Evolutionary conservation across 2,797 vertebrate species (phyloP).

Genomic region (Myiotriccus ornatus): DNA sequence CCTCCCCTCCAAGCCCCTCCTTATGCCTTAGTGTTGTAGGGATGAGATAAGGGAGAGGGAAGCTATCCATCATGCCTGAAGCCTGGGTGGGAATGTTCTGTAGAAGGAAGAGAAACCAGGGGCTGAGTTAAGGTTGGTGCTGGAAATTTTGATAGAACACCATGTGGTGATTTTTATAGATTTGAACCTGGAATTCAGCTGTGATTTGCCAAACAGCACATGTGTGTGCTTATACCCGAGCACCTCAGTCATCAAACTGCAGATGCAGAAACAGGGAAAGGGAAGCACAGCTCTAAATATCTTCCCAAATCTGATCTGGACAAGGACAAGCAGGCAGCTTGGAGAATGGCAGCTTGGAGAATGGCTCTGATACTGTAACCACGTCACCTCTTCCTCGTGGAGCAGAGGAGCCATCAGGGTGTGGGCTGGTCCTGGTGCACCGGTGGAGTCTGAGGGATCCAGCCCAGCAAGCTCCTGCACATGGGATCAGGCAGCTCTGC

Average conservation of each 20-base stretch:
- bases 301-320: neutral
- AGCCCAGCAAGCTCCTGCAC: neutral
- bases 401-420: neutral
- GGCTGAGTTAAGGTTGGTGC: neutral
- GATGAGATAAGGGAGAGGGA: conserved; percentile 42
- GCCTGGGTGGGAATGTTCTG: neutral
- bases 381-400: neutral
- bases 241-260: neutral
- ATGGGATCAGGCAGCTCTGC: neutral
- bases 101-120: neutral
- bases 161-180: neutral
- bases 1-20: conserved; percentile 23
- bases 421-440: neutral
- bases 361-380: neutral
- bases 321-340: neutral
- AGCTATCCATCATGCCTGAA: neutral
- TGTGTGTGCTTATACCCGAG: neutral
- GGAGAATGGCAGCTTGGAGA: neutral
- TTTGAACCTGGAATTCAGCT: neutral
- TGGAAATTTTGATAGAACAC: neutral
- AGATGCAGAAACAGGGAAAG: neutral
- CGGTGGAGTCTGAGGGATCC: neutral
- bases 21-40: conserved; percentile 12
- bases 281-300: neutral
- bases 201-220: neutral